Evolutionary conservation across 2,113 vertebrate species (phyloP), one percentile per base, ranked within the genome.

Genomic region (Sinocyclocheilus grahami): DNA sequence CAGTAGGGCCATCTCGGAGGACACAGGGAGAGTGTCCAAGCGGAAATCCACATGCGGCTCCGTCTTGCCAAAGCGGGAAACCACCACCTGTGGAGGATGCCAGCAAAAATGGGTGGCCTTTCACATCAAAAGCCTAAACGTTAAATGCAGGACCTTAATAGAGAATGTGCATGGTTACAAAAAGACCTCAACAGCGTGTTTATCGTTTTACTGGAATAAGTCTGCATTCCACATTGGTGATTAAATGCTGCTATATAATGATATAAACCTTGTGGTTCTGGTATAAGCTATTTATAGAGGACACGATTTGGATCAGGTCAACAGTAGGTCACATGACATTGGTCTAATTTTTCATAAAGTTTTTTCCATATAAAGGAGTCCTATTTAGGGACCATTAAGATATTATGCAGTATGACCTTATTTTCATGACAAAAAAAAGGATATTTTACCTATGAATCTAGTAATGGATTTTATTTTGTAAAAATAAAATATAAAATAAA

Each of bases 11-110:
- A 96, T 94, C 65, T 96, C 95, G 63, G 96, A 92, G 62, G 97
- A 96, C 65, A 99, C 93, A 0, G 96, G 94, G 8, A 92, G 88
- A 3, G 93, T 93, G 91, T 97, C 97, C 86, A 99, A 92, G 37
- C 84, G 96, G 90, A 99, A 95, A 93, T 96, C 96, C 86, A 98
- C 96, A 6, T 99, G 96, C 14, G 98, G 97, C 42, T 95, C 90
- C 11, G 94, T 94, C 53, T 89, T 91, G 86, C 92, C 92, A 2
- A 94, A 94, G 39, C 97, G 94, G 81, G 96, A 99, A 91, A 98
- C 92, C 89, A 97, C 94, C 92, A 97, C 95, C 98, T 99, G 89
- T 2, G 18, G 13, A 84, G 69, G 80, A 83, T 14, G 74, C 86
- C 77, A 83, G 42, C 48, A 71, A 83, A 83, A 55, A 67, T 72